Evolutionary conservation across 1,140 invertebrate species (phyloP), one percentile per base, ranked within the genome.

Genomic region (Ips nitidus): DNA sequence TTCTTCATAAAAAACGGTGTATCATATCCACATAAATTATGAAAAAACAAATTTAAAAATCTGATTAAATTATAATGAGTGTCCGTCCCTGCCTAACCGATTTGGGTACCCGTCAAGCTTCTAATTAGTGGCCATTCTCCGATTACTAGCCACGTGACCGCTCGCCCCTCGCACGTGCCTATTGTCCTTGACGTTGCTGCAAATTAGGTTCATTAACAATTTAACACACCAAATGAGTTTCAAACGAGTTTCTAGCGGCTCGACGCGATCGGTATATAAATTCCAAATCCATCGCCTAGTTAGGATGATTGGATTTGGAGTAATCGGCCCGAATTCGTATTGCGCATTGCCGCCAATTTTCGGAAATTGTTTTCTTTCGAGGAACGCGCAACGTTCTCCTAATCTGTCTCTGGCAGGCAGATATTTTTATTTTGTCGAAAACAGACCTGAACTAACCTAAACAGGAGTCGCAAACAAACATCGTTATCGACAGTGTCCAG

Each of bases 51-150:
- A 22, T 22, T 22, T 22, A 22, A 22, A 22, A 22, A 22, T 22
- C 22, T 22, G 22, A 22, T 22, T 22, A 22, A 22, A 22, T 22
- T 22, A 22, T 22, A 22, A 22, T 22, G 22, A 53, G 4, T 8
- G 52, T 60, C 42, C 40, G 40, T 43, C 41, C 45, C 58, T 60
- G 58, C 37, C 53, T 6, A 60, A 8, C 58, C 55, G 38, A 40
- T 37, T n/a, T n/a, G 41, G 58, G 42, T 40, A 22, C 5, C 39
- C 41, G 45, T 8, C 41, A 22, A 41, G 52, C 52, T 66, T 63
- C 70, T 76, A 76, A 76, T 76, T 75, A 76, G 71, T 68, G 73
- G 70, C 72, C 69, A 75, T 75, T 76, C 75, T 75, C 70, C 72
- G 70, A 73, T 76, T 76, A 76, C 73, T 59, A 69, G 71, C 69